Conservation (phyloP, 2,113 vertebrate species). For the Salvelinus alpinus region DNA sequence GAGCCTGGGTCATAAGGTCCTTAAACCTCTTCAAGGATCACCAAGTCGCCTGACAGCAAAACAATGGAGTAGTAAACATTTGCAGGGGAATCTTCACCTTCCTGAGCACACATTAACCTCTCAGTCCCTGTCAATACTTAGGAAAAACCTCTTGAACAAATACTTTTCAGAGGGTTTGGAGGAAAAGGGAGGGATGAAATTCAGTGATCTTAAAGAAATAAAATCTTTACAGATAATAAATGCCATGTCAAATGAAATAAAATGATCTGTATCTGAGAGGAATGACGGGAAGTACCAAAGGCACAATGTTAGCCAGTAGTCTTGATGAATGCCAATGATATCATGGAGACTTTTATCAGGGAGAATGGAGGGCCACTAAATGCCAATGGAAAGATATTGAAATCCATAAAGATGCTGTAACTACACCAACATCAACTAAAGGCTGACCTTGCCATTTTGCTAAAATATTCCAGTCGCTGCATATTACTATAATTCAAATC, state of each 20-base stretch:
- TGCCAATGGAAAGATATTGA: background rate
- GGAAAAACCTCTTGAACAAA: constrained; percentile 9
- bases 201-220: background rate
- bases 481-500: constrained; percentile 64
- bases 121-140: constrained; percentile 4
- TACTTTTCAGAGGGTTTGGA: constrained; percentile 17
- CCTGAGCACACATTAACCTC: constrained; percentile 22
- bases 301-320: background rate
- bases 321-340: background rate
- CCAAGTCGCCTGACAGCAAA: constrained; percentile 49
- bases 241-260: constrained; percentile 4
- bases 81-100: constrained; percentile 2
- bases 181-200: background rate
- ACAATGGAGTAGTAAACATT: constrained; percentile 39
- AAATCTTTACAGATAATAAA: background rate
- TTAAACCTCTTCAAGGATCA: constrained; percentile 52
- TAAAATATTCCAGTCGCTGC: constrained; percentile 55
- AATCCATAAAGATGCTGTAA: background rate
- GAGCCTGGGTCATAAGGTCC: constrained; percentile 45
- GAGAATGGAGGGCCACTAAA: too few relatives aligned
- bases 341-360: background rate
- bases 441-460: constrained; percentile 29
- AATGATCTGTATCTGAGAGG: background rate
- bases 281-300: background rate
- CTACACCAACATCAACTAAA: constrained; percentile 38